A percentile compares a stretch with the other conserved stretches of the same genome.
These are phyloP conservation scores for Acrossocheilus fasciatus DNA, from an alignment of 2,797 vertebrate genomes.

Conservation along the genomic window DNA sequence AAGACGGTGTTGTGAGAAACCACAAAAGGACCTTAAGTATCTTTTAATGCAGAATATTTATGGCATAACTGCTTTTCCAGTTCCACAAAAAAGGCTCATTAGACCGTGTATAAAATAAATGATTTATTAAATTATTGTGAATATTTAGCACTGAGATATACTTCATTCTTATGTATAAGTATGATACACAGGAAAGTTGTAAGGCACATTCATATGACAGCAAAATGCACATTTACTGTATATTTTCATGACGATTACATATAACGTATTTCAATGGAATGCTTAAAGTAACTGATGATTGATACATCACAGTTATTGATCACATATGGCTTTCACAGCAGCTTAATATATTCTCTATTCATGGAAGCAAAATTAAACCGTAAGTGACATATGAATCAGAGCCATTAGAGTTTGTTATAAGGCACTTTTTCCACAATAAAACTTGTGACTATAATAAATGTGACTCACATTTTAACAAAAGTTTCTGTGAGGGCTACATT, in stretches of 20 bases:
- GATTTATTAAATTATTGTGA: slow-evolving; percentile 50
- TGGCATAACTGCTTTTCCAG: neutral
- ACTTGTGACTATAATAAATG: slow-evolving; percentile 61
- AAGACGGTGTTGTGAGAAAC: neutral
- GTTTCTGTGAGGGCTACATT: slow-evolving; percentile 43
- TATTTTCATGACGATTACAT: slow-evolving; percentile 28
- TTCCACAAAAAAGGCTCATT: neutral
- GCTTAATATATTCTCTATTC: slow-evolving; percentile 48
- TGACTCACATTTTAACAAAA: slow-evolving; percentile 48
- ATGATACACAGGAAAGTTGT: slow-evolving; percentile 24
- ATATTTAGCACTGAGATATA: slow-evolving; percentile 26
- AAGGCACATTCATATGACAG: slow-evolving; percentile 28
- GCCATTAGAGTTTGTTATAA: slow-evolving; percentile 39
- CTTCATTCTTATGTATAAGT: slow-evolving; percentile 19
- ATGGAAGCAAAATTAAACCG: slow-evolving; percentile 29
- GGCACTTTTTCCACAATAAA: slow-evolving; percentile 62
- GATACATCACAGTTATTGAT: slow-evolving; percentile 52
- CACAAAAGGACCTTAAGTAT: neutral
- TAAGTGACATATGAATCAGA: slow-evolving; percentile 36
- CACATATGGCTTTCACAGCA: slow-evolving; percentile 49
- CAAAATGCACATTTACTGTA: slow-evolving; percentile 42
- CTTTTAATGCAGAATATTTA: neutral
- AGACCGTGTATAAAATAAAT: slow-evolving; percentile 25
- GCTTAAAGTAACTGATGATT: slow-evolving; percentile 41
- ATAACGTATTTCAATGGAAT: slow-evolving; percentile 33